These are phyloP conservation scores for Dicyrtoma fusca DNA, from an alignment of 2,888 invertebrate species.

Conservation along the genomic window DNA sequence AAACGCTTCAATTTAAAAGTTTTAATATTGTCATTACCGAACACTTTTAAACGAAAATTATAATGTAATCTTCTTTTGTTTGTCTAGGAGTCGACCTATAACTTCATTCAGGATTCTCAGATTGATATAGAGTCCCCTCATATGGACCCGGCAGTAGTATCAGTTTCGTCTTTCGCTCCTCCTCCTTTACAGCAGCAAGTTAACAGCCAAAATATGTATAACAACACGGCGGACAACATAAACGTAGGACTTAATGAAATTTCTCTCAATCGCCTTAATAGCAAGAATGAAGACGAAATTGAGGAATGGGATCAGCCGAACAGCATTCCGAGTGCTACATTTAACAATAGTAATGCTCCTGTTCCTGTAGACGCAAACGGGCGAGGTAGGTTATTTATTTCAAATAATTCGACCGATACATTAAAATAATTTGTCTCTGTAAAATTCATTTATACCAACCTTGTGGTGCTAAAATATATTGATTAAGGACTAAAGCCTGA, in stretches of 20 bases:
- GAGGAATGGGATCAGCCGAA: slow-evolving; percentile 42
- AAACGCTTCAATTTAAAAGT: too few relatives aligned
- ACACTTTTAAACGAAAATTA: too few relatives aligned
- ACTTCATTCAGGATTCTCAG: slow-evolving; percentile 77
- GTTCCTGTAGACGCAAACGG: slow-evolving; percentile 27
- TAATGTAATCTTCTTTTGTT: too few relatives aligned
- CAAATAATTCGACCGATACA: too few relatives aligned
- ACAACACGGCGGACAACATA: slow-evolving; percentile 38
- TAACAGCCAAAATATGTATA: slow-evolving; percentile 33
- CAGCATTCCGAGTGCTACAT: slow-evolving; percentile 31
- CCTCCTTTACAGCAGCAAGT: slow-evolving; percentile 38
- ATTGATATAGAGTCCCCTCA: slow-evolving; percentile 70
- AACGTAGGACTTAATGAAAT: slow-evolving; percentile 43
- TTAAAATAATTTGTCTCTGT: background rate
- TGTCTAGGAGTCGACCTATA: slow-evolving; percentile 54
- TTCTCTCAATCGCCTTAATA: slow-evolving; percentile 44
- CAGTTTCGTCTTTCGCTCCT: slow-evolving; percentile 52
- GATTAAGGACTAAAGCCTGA: background rate
- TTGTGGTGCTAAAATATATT: background rate
- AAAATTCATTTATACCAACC: background rate
- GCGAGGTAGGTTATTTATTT: slow-evolving; percentile 22
- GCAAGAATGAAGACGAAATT: slow-evolving; percentile 40
- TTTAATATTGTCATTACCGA: too few relatives aligned
- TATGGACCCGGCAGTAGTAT: slow-evolving; percentile 62
- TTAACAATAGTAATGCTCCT: slow-evolving; percentile 38